Conservation (phyloP, 2,888 invertebrate genomes). For the Drosophila putrida region DNA sequence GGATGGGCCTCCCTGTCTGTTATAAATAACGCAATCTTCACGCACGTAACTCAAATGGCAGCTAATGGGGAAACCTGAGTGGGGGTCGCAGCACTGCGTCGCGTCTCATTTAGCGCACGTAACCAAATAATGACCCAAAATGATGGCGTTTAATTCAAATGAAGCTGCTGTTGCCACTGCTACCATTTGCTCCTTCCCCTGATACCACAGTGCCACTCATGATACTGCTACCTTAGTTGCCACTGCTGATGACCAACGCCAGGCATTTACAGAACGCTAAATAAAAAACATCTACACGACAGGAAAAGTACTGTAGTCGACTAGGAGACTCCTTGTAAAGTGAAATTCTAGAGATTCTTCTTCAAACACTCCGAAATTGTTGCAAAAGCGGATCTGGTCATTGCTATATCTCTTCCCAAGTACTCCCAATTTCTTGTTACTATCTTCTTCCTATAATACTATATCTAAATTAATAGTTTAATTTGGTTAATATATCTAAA, state of each 20-base stretch:
- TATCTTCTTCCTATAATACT: too few relatives aligned
- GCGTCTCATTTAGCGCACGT: conserved; percentile 83
- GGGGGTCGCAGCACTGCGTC: conserved; percentile 37
- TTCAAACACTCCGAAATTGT: too few relatives aligned
- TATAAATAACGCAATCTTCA: conserved; percentile 81
- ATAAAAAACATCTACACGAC: conserved; percentile 33
- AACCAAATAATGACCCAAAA: conserved; percentile 83
- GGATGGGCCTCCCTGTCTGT: conserved; percentile 32
- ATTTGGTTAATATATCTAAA: too few relatives aligned
- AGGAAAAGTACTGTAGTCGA: background rate
- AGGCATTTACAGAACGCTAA: conserved; percentile 50
- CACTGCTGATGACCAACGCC: conserved; percentile 65
- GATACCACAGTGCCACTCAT: background rate
- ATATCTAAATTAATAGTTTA: too few relatives aligned
- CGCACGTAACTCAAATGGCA: conserved; percentile 80
- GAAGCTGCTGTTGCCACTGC: conserved; percentile 29
- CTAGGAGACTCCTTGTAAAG: conserved; percentile 16
- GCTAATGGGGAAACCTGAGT: conserved; percentile 53
- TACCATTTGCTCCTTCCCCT: background rate
- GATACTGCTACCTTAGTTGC: conserved; percentile 1
- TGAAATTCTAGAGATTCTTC: background rate
- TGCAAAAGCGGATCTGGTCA: too few relatives aligned
- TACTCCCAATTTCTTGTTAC: too few relatives aligned
- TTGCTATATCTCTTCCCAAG: too few relatives aligned
- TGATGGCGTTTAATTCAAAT: conserved; percentile 81